A percentile compares a stretch with the other conserved stretches of the same genome.
Evolutionary conservation across 92 coral and sea anemone species (phyloP).

Genomic region (Chrysogorgia sp.): DNA sequence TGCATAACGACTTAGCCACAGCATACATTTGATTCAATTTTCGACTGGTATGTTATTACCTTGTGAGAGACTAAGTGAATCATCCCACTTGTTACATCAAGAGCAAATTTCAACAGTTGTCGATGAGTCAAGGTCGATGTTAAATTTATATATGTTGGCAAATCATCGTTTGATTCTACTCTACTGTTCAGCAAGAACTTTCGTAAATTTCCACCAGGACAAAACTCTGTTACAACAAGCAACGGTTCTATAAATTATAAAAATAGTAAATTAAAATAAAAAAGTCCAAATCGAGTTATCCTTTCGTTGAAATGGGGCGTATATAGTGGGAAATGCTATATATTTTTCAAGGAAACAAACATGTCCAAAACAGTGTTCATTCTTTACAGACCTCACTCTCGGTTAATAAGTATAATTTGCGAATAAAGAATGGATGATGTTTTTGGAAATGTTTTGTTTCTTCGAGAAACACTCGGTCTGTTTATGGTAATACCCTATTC

Average conservation of each 20-base stretch:
- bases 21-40: background rate
- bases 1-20: background rate
- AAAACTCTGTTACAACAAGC: slow-evolving; percentile 71
- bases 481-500: too few species aligned
- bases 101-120: slow-evolving; percentile 75
- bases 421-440: too few species aligned
- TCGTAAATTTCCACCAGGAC: slow-evolving; percentile 76
- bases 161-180: slow-evolving; percentile 18
- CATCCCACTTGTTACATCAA: slow-evolving; percentile 78
- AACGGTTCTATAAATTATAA: slow-evolving; percentile 60
- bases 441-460: too few species aligned
- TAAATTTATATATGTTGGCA: slow-evolving; percentile 60
- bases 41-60: too few species aligned
- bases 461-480: too few species aligned
- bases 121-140: slow-evolving; percentile 79
- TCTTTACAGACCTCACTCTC: too few species aligned
- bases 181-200: slow-evolving; percentile 63
- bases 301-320: background rate
- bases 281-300: background rate
- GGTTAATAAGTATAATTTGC: too few species aligned
- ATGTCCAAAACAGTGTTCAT: too few species aligned
- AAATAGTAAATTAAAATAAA: background rate
- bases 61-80: slow-evolving; percentile 54
- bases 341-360: too few species aligned
- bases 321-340: too few species aligned